Conservation (phyloP, 2,113 vertebrate species). For the Pygoscelis antarcticus region DNA sequence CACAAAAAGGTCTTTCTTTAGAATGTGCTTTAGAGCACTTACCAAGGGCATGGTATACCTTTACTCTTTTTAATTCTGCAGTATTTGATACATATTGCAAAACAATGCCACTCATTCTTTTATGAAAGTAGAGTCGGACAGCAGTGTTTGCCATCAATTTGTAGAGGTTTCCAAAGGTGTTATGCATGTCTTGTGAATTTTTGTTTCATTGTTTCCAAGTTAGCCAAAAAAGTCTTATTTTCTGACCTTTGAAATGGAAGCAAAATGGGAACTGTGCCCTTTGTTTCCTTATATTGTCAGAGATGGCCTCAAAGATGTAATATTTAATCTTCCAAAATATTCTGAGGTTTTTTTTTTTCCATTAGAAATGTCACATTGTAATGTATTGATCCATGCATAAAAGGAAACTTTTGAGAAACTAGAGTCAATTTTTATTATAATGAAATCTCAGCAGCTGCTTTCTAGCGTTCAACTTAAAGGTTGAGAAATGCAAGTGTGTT, state of each 20-base stretch:
- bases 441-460: not conserved
- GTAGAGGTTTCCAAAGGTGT: not conserved
- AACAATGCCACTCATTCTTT: not conserved
- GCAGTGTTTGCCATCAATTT: not conserved
- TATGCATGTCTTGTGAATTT: not conserved
- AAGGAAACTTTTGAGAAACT: not conserved
- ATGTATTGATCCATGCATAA: not conserved
- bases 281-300: not conserved
- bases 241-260: not conserved
- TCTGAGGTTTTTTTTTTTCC: accelerated
- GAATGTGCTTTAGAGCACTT: not conserved
- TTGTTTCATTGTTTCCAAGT: not conserved
- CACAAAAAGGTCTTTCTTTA: not conserved
- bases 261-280: not conserved
- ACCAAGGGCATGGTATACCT: not conserved
- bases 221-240: not conserved
- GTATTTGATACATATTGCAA: not conserved
- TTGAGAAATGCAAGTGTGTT: not conserved
- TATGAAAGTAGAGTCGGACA: not conserved
- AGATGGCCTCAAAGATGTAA: not conserved
- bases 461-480: not conserved
- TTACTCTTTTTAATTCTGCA: not conserved
- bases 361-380: not conserved
- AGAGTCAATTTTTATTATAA: not conserved
- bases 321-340: not conserved